Evolutionary conservation across 2,113 vertebrate genomes (phyloP).

Genomic region (Falcunculus frontatus): DNA sequence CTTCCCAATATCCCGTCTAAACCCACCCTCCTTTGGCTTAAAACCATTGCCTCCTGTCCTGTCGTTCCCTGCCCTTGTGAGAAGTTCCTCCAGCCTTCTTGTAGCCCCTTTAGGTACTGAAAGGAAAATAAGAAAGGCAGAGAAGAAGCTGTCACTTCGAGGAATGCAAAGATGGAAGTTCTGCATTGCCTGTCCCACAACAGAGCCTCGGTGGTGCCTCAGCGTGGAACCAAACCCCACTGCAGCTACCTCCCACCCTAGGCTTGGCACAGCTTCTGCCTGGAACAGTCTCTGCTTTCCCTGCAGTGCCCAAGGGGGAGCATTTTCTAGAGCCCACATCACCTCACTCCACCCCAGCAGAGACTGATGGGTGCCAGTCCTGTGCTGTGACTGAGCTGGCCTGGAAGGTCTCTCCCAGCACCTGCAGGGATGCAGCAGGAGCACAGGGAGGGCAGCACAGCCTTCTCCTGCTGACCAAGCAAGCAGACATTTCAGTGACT

Average conservation of each 20-base stretch:
- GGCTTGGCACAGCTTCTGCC: not conserved
- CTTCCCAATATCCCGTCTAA: not conserved
- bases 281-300: not conserved
- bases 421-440: not conserved
- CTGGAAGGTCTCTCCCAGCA: not conserved
- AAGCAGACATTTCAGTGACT: not conserved
- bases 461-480: not conserved
- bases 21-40: not conserved
- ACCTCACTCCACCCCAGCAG: not conserved
- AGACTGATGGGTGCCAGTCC: not conserved
- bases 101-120: not conserved
- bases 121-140: not conserved
- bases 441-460: not conserved
- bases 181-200: rapidly evolving
- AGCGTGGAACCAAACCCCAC: rapidly evolving
- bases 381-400: not conserved
- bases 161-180: not conserved
- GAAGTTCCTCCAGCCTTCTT: not conserved
- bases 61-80: not conserved
- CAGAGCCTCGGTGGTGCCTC: rapidly evolving
- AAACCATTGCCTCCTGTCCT: not conserved
- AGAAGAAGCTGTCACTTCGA: not conserved
- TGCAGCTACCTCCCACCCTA: not conserved
- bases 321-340: not conserved
- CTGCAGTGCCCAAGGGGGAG: not conserved